phyloP scores from a whole-genome alignment of 2,797 vertebrate species.

The Cynopterus sphinx region DNA sequence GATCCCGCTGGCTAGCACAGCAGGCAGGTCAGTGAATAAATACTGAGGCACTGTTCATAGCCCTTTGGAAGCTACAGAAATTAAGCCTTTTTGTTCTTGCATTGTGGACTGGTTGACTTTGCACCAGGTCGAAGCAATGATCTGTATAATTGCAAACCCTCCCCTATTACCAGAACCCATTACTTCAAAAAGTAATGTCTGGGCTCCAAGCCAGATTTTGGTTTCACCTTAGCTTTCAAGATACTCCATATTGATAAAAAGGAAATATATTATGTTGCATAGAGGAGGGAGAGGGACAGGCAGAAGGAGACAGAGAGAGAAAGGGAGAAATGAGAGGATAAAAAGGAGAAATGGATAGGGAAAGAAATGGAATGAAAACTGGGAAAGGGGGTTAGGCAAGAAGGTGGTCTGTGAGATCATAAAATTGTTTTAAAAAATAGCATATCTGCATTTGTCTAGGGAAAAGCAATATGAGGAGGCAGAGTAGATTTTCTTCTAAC shows the following conservation, averaged over 20 bases:
- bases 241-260: conserved; percentile 44
- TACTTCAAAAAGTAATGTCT: conserved; percentile 69
- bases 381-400: background rate
- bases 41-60: background rate
- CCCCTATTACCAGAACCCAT: conserved; percentile 43
- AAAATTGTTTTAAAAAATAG: background rate
- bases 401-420: background rate
- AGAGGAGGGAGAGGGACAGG: background rate
- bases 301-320: background rate
- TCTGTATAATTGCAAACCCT: conserved; percentile 72
- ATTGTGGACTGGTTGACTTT: conserved; percentile 76
- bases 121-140: conserved; percentile 72
- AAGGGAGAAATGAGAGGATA: background rate
- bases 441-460: background rate
- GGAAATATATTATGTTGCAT: background rate
- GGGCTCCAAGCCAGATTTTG: conserved; percentile 51
- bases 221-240: conserved; percentile 70
- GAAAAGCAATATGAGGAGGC: background rate
- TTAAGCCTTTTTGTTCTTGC: conserved; percentile 66
- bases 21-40: conserved; percentile 22
- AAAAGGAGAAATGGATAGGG: background rate
- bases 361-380: background rate
- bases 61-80: conserved; percentile 48
- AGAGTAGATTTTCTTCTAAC: background rate
- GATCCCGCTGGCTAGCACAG: background rate